These are phyloP conservation scores for Gorsachius goisagi DNA, from an alignment of 2,113 vertebrate genomes.

Conservation along the genomic window DNA sequence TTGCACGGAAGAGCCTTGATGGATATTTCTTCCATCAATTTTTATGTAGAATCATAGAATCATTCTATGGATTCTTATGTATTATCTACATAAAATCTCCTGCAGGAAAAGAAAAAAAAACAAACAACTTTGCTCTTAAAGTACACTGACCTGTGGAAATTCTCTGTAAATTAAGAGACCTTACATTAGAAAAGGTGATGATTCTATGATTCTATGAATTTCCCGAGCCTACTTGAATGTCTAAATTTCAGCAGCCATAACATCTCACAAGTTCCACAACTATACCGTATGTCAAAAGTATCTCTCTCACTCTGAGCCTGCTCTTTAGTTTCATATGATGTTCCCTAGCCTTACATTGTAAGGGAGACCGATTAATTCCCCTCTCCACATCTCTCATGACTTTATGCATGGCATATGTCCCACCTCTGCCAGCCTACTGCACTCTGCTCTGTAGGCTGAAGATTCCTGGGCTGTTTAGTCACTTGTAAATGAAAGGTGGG, in stretches of 20 bases:
- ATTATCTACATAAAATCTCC: not conserved
- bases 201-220: too few species aligned
- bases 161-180: not conserved
- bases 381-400: rapidly evolving
- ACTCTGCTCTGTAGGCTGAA: not conserved
- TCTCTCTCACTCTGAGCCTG: not conserved
- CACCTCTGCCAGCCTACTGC: rapidly evolving
- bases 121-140: not conserved
- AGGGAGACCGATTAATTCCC: not conserved
- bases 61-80: too few species aligned
- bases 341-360: not conserved
- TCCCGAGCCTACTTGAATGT: not conserved
- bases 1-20: not conserved
- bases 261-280: not conserved
- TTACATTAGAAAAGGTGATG: not conserved
- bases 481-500: not conserved
- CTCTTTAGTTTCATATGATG: not conserved
- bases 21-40: not conserved
- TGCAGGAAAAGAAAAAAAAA: not conserved
- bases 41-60: not conserved
- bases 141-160: not conserved
- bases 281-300: not conserved
- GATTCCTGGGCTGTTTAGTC: not conserved
- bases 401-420: not conserved
- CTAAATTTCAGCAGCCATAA: not conserved